Percentiles rank a stretch among this genome's conserved stretches.
Evolutionary conservation across 2,888 invertebrate species (phyloP).

Genomic region (Mellilla xanthometata): DNA sequence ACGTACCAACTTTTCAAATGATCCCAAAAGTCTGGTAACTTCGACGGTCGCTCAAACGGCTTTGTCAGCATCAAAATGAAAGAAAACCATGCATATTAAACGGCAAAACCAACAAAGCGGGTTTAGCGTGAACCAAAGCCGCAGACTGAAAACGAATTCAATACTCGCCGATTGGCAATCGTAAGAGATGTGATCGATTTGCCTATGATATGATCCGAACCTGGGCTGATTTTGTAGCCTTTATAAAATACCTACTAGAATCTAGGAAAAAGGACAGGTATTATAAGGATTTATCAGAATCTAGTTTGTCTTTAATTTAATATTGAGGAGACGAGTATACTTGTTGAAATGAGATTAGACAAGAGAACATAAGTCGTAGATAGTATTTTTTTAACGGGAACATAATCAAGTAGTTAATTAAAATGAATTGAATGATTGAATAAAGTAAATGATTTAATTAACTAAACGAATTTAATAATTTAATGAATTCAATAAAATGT

Average conservation of each 20-base stretch:
- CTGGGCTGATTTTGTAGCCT: background rate
- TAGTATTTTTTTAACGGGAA: too few species aligned
- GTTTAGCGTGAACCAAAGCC: conserved; percentile 22
- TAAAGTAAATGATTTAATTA: too few species aligned
- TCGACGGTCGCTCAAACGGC: conserved; percentile 13
- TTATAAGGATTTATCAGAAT: too few species aligned
- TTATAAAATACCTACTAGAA: background rate
- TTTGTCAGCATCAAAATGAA: conserved; percentile 18
- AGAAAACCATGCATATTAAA: conserved; percentile 23
- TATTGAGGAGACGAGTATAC: too few species aligned
- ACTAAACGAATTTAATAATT: too few species aligned
- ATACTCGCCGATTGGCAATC: conserved; percentile 45
- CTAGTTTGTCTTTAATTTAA: too few species aligned
- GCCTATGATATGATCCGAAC: background rate
- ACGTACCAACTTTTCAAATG: conserved; percentile 7
- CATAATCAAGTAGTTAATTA: too few species aligned
- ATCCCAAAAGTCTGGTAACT: conserved; percentile 12
- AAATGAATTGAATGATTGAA: too few species aligned
- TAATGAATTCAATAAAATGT: too few species aligned
- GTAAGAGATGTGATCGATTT: conserved; percentile 8
- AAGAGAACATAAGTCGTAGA: too few species aligned
- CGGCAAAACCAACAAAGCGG: conserved; percentile 18
- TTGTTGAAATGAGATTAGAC: too few species aligned
- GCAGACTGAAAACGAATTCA: conserved; percentile 44
- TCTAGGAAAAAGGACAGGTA: too few species aligned